phyloP scores from a whole-genome alignment of 2,113 vertebrate species.

The Macrotus californicus region DNA sequence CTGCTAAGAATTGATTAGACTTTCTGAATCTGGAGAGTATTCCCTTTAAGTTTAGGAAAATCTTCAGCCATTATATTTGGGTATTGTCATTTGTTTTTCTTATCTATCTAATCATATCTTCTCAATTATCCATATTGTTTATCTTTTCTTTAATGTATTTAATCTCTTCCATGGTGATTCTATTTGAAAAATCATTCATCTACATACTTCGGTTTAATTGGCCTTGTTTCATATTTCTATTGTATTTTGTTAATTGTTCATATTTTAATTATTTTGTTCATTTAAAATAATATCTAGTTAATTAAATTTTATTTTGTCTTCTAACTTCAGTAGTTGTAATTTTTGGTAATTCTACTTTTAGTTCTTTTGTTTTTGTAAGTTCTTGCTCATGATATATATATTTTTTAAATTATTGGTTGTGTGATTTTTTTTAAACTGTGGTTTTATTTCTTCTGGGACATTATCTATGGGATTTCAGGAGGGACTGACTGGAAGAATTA shows the following conservation, averaged over 20 bases:
- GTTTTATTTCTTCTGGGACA: slow-evolving; percentile 40
- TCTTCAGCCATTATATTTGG: neutral
- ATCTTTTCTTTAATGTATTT: neutral
- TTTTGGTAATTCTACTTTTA: neutral
- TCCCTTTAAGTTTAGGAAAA: neutral
- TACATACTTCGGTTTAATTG: neutral
- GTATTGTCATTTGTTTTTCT: neutral
- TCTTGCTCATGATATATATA: neutral
- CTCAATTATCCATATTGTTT: neutral
- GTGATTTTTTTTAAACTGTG: neutral
- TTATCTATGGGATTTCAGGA: slow-evolving; percentile 12
- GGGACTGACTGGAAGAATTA: neutral
- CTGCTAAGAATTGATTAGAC: neutral
- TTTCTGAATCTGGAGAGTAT: neutral
- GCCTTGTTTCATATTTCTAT: neutral
- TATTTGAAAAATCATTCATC: neutral
- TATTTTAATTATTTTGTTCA: neutral
- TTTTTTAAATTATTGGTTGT: neutral
- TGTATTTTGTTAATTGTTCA: neutral
- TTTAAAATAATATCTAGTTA: neutral
- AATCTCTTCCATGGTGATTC: neutral
- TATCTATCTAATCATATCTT: neutral
- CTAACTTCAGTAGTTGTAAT: neutral
- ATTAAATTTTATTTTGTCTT: neutral
- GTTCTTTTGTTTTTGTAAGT: neutral